Conservation (phyloP, 2,113 vertebrate species). For the Hippocampus abdominalis region DNA sequence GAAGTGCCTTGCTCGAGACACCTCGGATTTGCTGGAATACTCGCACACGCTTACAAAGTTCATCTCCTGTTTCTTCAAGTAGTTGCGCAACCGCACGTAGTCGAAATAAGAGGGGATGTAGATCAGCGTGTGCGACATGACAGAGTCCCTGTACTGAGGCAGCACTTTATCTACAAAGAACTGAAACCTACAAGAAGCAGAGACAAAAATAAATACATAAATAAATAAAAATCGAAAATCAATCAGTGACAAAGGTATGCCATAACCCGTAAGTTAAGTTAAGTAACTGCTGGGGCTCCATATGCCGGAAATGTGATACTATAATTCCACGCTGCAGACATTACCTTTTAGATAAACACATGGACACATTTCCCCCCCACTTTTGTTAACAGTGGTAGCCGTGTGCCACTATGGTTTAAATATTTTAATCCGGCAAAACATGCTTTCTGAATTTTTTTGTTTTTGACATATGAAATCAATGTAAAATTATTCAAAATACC, state of each 20-base stretch:
- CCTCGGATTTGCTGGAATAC: conserved; percentile 78
- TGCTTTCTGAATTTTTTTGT: too few species aligned
- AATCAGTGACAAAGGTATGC: neutral
- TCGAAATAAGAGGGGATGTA: conserved; percentile 94
- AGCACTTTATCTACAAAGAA: conserved; percentile 87
- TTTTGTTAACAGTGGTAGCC: too few species aligned
- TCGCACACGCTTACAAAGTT: conserved; percentile 86
- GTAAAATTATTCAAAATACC: neutral
- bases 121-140: conserved; percentile 94
- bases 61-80: conserved; percentile 88
- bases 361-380: too few species aligned
- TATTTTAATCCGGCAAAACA: too few species aligned
- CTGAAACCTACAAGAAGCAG: conserved; percentile 76
- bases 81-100: conserved; percentile 90
- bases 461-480: neutral
- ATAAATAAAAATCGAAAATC: neutral
- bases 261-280: neutral
- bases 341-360: neutral
- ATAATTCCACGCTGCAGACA: too few species aligned
- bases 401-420: too few species aligned
- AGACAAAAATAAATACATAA: neutral
- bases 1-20: conserved; percentile 84
- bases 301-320: too few species aligned
- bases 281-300: too few species aligned
- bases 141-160: conserved; percentile 89